Percentiles rank a stretch among this genome's conserved stretches.
Conservation (phyloP, 2,797 vertebrate genomes). For the Arctocebus calabarensis region DNA sequence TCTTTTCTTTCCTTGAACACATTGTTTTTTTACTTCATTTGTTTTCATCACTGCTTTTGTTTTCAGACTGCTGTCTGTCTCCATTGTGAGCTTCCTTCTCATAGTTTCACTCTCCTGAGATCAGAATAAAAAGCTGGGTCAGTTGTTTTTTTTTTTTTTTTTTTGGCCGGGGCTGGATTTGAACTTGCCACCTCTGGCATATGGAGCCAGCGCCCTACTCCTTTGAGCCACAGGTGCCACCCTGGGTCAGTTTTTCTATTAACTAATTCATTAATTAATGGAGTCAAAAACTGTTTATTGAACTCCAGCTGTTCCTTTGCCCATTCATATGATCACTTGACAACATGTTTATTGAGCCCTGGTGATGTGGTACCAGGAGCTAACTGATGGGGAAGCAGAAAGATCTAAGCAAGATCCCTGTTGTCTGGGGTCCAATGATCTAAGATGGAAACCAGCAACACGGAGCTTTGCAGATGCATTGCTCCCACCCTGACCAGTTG, state of each 20-base stretch:
- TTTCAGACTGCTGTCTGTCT: not conserved
- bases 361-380: constrained; percentile 10
- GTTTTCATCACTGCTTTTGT: not conserved
- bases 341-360: constrained; percentile 50
- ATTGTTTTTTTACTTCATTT: not conserved
- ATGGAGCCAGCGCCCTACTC: too few relatives aligned
- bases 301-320: constrained; percentile 57
- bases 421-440: not conserved
- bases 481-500: not conserved
- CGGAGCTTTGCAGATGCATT: not conserved
- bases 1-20: not conserved
- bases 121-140: constrained; percentile 51
- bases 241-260: constrained; percentile 62
- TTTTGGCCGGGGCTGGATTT: too few relatives aligned
- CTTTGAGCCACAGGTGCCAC: too few relatives aligned
- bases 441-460: not conserved
- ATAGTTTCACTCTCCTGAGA: not conserved
- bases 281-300: constrained; percentile 59
- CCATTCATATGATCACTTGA: constrained; percentile 31
- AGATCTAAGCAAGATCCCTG: not conserved
- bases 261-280: constrained; percentile 71
- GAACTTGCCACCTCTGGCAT: too few relatives aligned
- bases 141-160: not conserved
- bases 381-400: not conserved
- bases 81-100: not conserved